Base-by-base conservation (phyloP, 2,888 invertebrate species). In the Athrips mouffetella region DNA sequence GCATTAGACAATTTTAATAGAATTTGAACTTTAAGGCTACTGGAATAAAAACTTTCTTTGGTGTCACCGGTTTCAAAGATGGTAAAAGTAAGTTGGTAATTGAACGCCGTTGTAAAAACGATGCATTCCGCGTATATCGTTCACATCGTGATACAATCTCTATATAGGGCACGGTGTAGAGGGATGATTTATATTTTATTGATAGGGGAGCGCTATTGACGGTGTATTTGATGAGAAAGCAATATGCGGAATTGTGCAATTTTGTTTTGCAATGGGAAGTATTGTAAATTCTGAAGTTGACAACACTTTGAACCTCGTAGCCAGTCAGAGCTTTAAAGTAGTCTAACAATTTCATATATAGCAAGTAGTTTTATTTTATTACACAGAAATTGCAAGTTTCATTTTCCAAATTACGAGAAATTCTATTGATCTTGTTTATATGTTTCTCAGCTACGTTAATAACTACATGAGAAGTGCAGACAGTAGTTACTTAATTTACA, bases 111-210 rank as follows among this genome's bases (percentile, higher is more conserved):
- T 72, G 68, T 71, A 70, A 76, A 76, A 76, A 72, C 71, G 71
- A 75, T 71, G 70, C 65, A 67, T 71, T 69, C 62, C 63, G 58
- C 66, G 68, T 67, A 72, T 73, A 70, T 64, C 63, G 70, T 72
- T 73, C 71, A 66, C 63, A 64, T 59, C 59, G 51, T 62, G 77
- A 80, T 79, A 77, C 67, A 72, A 79, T 81, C 80, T 59, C 70
- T 67, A 73, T 74, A 73, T 64, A 68, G 59, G 54, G 54, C 68
- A 63, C 69, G 67, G 63, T 63, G 65, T 65, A n/a, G 67, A 62
- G 54, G 57, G 55, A 70, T 78, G 75, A 79, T 76, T 76, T 78
- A 80, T 62, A 58, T 67, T 60, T 65, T 73, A 73, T 76, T 73
- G 75, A 73, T 73, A 67, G 70, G 75, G 72, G 65, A 59, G 58